phyloP scores from a whole-genome alignment of 2,888 invertebrate genomes.

The Antitype chi region DNA sequence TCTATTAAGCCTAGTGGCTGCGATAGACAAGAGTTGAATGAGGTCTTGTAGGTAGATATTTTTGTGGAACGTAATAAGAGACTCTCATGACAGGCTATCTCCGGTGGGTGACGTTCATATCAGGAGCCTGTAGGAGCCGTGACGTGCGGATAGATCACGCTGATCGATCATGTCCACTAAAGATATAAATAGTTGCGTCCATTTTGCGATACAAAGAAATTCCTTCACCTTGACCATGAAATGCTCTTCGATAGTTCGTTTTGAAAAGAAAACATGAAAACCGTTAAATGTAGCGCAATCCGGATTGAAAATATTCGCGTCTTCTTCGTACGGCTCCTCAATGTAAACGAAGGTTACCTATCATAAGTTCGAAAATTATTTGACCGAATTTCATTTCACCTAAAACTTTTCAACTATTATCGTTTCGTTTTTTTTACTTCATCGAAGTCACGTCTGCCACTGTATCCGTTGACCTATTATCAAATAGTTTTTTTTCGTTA shows the following conservation, averaged over 20 bases:
- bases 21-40: not conserved
- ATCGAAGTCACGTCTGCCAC: too few species aligned
- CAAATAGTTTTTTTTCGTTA: too few species aligned
- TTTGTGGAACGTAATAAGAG: slow-evolving; percentile 5
- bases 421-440: too few species aligned
- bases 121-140: slow-evolving; percentile 7
- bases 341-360: slow-evolving; percentile 12
- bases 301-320: not conserved
- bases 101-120: slow-evolving; percentile 36
- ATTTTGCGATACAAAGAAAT: not conserved
- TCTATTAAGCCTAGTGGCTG: not conserved
- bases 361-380: too few species aligned
- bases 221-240: not conserved
- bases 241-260: not conserved
- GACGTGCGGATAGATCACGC: slow-evolving; percentile 21
- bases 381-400: too few species aligned
- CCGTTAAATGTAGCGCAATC: not conserved
- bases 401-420: too few species aligned
- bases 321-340: not conserved
- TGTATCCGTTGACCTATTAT: too few species aligned
- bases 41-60: not conserved
- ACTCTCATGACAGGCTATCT: slow-evolving; percentile 35
- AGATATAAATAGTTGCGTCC: slow-evolving; percentile 13
- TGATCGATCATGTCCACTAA: slow-evolving; percentile 35
- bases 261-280: not conserved